Conservation (phyloP, 2,113 vertebrate species). For the Capreolus pygargus region DNA sequence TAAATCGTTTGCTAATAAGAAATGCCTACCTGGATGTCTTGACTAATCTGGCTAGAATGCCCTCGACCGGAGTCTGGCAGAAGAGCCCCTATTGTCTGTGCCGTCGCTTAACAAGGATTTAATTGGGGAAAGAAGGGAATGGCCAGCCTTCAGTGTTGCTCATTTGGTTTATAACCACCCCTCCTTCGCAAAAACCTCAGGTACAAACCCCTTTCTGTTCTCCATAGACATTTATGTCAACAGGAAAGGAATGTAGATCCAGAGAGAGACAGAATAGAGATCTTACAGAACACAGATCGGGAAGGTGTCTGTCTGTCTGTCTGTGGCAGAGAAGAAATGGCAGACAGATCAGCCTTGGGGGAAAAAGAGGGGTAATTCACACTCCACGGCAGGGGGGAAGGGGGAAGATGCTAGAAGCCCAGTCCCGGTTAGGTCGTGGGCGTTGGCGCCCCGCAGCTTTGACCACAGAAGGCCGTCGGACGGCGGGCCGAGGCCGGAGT, state of each 20-base stretch:
- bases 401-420: neutral
- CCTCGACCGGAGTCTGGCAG: constrained; percentile 80
- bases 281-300: neutral
- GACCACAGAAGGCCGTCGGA: neutral
- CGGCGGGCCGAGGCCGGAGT: neutral
- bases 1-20: constrained; percentile 83
- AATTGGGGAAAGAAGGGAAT: constrained; percentile 85
- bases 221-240: constrained; percentile 42
- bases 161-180: constrained; percentile 84
- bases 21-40: constrained; percentile 82
- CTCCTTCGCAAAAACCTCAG: constrained; percentile 82
- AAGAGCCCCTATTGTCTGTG: constrained; percentile 81
- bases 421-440: too few relatives aligned
- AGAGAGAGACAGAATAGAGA: neutral
- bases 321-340: neutral
- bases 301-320: neutral
- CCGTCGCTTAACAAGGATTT: constrained; percentile 72
- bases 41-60: constrained; percentile 83
- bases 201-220: constrained; percentile 81
- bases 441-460: neutral
- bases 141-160: constrained; percentile 84
- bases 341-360: neutral
- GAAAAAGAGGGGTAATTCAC: neutral
- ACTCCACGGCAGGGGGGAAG: neutral
- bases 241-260: neutral